Evolutionary conservation across 2,113 vertebrate genomes (phyloP).

Genomic region (Aspiorhynchus laticeps): DNA sequence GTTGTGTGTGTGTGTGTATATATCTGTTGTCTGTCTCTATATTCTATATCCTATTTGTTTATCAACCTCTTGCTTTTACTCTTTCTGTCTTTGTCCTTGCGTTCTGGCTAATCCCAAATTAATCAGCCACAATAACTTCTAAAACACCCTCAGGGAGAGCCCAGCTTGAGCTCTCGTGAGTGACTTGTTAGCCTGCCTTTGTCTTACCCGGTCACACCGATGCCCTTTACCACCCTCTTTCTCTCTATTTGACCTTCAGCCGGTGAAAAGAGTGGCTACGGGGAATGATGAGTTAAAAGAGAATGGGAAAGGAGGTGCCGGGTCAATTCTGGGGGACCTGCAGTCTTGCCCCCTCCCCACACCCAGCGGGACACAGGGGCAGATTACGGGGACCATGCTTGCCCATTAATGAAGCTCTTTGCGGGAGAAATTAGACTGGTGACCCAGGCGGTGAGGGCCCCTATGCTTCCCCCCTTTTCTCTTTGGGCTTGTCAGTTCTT

Average conservation of each 20-base stretch:
- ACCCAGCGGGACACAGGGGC: slow-evolving; percentile 35
- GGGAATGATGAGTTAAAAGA: slow-evolving; percentile 57
- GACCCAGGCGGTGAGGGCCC: slow-evolving; percentile 54
- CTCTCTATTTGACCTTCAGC: slow-evolving; percentile 45
- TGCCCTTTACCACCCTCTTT: slow-evolving; percentile 37
- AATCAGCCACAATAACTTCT: slow-evolving; percentile 1
- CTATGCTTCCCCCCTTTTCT: slow-evolving; percentile 47
- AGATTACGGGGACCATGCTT: slow-evolving; percentile 54
- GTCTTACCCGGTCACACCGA: slow-evolving; percentile 23
- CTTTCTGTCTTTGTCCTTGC: no score
- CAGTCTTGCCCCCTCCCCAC: slow-evolving; percentile 30
- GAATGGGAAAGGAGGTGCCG: slow-evolving; percentile 49
- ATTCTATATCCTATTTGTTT: no score
- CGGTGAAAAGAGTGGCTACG: slow-evolving; percentile 30
- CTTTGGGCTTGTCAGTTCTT: slow-evolving; percentile 57
- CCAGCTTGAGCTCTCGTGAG: background rate
- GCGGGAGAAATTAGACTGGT: slow-evolving; percentile 59
- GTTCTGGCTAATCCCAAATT: background rate
- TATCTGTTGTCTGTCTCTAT: no score
- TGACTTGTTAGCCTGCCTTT: slow-evolving; percentile 32
- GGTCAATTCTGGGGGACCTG: slow-evolving; percentile 50
- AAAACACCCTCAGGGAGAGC: no score
- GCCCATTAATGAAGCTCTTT: slow-evolving; percentile 62
- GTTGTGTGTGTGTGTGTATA: no score
- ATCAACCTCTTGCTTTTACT: no score